Percentiles rank a stretch among this genome's conserved stretches.
Evolutionary conservation across 2,888 invertebrate genomes (phyloP).

Genomic region (Boloria euphrosyne): DNA sequence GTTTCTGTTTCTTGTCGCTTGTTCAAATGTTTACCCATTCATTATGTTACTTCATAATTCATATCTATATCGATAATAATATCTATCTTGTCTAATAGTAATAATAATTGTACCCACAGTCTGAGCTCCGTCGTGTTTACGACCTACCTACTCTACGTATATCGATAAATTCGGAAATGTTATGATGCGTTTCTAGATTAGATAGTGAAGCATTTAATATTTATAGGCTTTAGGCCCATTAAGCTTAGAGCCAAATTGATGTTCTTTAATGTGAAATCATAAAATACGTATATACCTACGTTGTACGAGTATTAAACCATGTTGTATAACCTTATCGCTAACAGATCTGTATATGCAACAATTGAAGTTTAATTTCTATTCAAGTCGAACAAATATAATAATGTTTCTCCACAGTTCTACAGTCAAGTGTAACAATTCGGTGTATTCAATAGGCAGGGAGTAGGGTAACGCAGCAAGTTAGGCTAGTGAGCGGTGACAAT

Average conservation of each 20-base stretch:
- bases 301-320: slow-evolving; percentile 2
- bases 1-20: slow-evolving; percentile 31
- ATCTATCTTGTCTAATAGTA: slow-evolving; percentile 19
- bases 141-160: slow-evolving; percentile 27
- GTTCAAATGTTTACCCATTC: slow-evolving; percentile 34
- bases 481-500: slow-evolving; percentile 57
- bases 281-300: slow-evolving; percentile 2
- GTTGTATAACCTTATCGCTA: slow-evolving; percentile 13
- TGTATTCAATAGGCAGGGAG: slow-evolving; percentile 57
- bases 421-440: slow-evolving; percentile 71
- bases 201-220: slow-evolving; percentile 31
- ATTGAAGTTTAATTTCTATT: slow-evolving; percentile 44
- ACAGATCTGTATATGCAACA: slow-evolving; percentile 34
- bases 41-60: slow-evolving; percentile 34
- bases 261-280: slow-evolving; percentile 18
- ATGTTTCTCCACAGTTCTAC: slow-evolving; percentile 37
- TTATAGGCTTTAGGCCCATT: slow-evolving; percentile 20
- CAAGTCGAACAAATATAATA: slow-evolving; percentile 46
- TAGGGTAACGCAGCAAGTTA: slow-evolving; percentile 14
- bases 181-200: slow-evolving; percentile 29
- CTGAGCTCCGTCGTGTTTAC: slow-evolving; percentile 23
- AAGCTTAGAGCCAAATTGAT: slow-evolving; percentile 23
- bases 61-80: slow-evolving; percentile 50
- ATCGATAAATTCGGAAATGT: slow-evolving; percentile 31
- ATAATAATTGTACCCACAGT: slow-evolving; percentile 9